Conservation (phyloP, 2,888 invertebrate species). For the Oscheius myriophilus region DNA sequence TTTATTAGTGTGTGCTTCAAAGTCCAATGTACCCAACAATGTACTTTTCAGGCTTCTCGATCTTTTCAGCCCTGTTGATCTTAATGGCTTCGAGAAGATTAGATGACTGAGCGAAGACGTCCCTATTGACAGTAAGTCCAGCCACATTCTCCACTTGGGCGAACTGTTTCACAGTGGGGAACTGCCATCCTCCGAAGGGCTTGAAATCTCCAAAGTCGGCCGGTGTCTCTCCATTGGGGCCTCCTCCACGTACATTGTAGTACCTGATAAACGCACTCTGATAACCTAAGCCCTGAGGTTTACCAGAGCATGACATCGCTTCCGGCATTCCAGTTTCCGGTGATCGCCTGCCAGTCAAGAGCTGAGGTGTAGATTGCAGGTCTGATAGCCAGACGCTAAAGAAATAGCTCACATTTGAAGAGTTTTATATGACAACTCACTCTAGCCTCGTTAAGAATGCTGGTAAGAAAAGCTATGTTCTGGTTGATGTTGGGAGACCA, state of each 20-base stretch:
- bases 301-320: constrained; percentile 16
- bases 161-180: constrained; percentile 49
- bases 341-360: constrained; percentile 8
- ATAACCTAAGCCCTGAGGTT: not conserved
- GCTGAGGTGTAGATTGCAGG: constrained; percentile 11
- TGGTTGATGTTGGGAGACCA: constrained; percentile 7
- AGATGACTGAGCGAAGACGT: constrained; percentile 10
- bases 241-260: constrained; percentile 45
- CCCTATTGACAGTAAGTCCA: constrained; percentile 41
- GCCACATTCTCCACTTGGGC: constrained; percentile 48
- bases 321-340: constrained; percentile 10
- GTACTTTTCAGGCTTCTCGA: constrained; percentile 12
- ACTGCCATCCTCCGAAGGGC: constrained; percentile 49
- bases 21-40: constrained; percentile 5
- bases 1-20: not conserved
- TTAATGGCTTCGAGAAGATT: not conserved
- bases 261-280: constrained; percentile 36
- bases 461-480: not conserved
- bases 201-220: constrained; percentile 48
- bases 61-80: not conserved
- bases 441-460: constrained; percentile 3
- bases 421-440: constrained; percentile 1
- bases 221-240: constrained; percentile 44
- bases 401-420: not conserved
- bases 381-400: constrained; percentile 2